Evolutionary conservation across 2,797 vertebrate genomes (phyloP).

Genomic region (Pipistrellus kuhlii): DNA sequence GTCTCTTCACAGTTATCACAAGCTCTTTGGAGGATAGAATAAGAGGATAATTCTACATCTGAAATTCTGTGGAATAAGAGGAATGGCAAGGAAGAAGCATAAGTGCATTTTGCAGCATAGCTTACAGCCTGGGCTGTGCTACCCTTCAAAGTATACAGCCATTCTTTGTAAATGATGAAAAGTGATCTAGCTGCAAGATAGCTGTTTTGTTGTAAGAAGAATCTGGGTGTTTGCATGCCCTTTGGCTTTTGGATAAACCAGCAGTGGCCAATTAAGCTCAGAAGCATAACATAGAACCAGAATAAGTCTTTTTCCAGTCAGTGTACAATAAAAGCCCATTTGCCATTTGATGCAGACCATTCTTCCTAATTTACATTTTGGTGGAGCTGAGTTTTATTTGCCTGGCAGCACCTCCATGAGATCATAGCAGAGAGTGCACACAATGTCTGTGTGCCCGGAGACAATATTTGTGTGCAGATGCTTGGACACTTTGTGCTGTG

Average conservation of each 20-base stretch:
- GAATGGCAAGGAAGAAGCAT: background rate
- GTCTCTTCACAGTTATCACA: conserved; percentile 30
- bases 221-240: background rate
- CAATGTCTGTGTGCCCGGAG: background rate
- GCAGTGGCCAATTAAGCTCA: conserved; percentile 7
- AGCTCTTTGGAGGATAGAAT: background rate
- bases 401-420: background rate
- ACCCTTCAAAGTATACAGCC: background rate
- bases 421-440: background rate
- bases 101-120: background rate
- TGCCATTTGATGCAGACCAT: conserved; percentile 13
- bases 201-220: background rate
- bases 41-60: background rate
- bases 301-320: background rate
- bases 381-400: background rate
- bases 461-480: background rate
- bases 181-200: background rate
- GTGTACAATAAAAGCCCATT: background rate
- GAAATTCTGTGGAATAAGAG: conserved; percentile 19
- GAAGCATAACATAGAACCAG: background rate
- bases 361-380: conserved; percentile 21
- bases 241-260: background rate
- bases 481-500: background rate
- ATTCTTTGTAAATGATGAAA: background rate
- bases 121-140: background rate